These are phyloP conservation scores for Drosophila paracracens DNA, from an alignment of 2,888 invertebrate species.

Conservation along the genomic window DNA sequence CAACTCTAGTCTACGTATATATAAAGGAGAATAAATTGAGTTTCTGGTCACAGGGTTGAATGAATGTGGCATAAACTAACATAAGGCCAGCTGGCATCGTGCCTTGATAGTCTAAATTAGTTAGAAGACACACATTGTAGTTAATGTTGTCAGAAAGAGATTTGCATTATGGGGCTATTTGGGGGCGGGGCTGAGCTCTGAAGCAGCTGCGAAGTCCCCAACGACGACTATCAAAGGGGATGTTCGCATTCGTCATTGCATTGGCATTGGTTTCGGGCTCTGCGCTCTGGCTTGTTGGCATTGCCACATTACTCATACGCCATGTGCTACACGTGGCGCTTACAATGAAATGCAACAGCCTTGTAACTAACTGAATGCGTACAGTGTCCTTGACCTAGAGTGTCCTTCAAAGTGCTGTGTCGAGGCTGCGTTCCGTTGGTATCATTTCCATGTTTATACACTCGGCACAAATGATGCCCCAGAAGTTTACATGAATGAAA, in stretches of 20 bases:
- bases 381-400: constrained; percentile 24
- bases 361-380: constrained; percentile 13
- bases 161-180: constrained; percentile 43
- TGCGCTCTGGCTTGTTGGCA: constrained; percentile 33
- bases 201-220: neutral
- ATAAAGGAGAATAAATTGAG: neutral
- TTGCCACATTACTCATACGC: constrained; percentile 55
- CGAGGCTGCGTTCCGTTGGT: constrained; percentile 21
- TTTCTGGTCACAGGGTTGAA: neutral
- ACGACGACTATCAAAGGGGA: constrained; percentile 41
- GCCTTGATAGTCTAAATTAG: constrained; percentile 54
- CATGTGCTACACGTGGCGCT: constrained; percentile 34
- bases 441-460: constrained; percentile 23
- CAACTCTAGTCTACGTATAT: neutral
- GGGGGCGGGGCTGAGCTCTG: neutral
- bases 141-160: constrained; percentile 41
- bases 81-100: constrained; percentile 16
- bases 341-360: constrained; percentile 37
- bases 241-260: constrained; percentile 18
- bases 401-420: constrained; percentile 17
- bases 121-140: constrained; percentile 47
- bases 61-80: neutral
- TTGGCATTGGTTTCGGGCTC: neutral
- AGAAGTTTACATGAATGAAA: neutral
- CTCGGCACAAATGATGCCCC: neutral